phyloP scores from a whole-genome alignment of 1,140 invertebrate genomes.

The Camponotus floridanus region DNA sequence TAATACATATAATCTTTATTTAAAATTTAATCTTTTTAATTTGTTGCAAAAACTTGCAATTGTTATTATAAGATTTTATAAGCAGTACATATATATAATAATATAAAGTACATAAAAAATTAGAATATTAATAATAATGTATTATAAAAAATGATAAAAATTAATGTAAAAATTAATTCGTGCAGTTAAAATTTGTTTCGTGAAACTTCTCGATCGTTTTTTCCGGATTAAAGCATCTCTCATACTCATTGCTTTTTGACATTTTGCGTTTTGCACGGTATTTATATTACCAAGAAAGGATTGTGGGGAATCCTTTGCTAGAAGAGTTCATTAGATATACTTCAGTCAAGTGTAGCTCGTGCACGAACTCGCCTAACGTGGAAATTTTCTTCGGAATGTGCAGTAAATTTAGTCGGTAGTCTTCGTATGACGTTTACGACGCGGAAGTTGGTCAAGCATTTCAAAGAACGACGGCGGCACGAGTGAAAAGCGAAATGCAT shows the following conservation, averaged over 20 bases:
- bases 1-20: too few species aligned
- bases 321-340: slow-evolving; percentile 15
- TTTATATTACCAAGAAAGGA: neutral
- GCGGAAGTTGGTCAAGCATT: slow-evolving; percentile 43
- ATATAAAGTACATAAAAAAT: neutral
- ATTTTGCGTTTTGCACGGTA: neutral
- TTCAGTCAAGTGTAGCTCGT: slow-evolving; percentile 25
- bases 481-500: slow-evolving; percentile 50
- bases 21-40: too few species aligned
- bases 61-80: too few species aligned
- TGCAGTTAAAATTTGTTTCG: neutral
- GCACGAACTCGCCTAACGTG: neutral
- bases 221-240: neutral
- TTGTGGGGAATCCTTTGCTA: neutral
- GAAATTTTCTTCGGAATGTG: slow-evolving; percentile 48
- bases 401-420: slow-evolving; percentile 51
- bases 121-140: neutral
- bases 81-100: neutral
- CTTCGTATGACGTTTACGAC: slow-evolving; percentile 53
- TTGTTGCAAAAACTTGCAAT: too few species aligned
- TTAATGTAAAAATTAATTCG: neutral
- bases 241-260: neutral
- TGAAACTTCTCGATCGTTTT: neutral
- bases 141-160: slow-evolving; percentile 1
- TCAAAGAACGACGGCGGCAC: slow-evolving; percentile 24